phyloP scores from a whole-genome alignment of 1,140 invertebrate species.

The Adelges cooleyi region DNA sequence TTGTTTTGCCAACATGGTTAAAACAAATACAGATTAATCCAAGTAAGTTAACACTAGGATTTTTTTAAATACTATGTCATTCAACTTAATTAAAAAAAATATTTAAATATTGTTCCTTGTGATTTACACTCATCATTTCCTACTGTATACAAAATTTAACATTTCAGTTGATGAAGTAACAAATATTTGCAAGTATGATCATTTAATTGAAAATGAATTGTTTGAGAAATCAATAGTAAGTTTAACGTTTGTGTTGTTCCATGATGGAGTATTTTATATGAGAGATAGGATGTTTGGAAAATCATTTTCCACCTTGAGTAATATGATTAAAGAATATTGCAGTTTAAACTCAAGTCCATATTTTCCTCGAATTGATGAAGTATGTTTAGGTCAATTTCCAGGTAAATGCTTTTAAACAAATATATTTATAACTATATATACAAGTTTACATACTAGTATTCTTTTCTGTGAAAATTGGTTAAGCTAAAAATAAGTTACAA shows the following conservation, averaged over 20 bases:
- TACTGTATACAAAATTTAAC: no score
- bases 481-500: no score
- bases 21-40: not conserved
- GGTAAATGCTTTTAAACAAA: no score
- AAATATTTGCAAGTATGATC: not conserved
- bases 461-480: no score
- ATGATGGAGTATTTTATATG: constrained; percentile 21
- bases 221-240: not conserved
- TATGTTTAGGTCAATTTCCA: constrained; percentile 5
- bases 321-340: constrained; percentile 13
- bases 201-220: not conserved
- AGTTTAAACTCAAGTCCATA: not conserved
- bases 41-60: not conserved
- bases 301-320: not conserved
- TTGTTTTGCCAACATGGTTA: not conserved
- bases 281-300: constrained; percentile 15
- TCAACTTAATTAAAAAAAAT: no score
- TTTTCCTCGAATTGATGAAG: constrained; percentile 12
- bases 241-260: constrained; percentile 1
- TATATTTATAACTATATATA: no score
- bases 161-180: not conserved
- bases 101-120: no score
- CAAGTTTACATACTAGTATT: no score
- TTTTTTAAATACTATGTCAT: no score
- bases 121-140: no score